Conservation (phyloP, 2,888 invertebrate species). For the Lepidonotus clava region DNA sequence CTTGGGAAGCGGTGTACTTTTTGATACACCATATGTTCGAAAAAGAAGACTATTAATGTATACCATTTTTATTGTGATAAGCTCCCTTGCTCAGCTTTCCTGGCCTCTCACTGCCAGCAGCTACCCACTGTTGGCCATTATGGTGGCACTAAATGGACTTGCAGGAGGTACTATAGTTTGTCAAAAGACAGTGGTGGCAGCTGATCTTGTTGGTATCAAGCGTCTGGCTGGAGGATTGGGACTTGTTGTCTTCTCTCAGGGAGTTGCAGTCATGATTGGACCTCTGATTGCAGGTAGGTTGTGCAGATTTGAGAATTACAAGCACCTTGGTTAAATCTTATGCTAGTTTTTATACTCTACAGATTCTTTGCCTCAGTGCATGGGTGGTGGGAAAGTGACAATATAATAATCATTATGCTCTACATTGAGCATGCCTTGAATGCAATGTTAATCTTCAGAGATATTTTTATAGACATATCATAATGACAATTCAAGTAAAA, state of each 20-base stretch:
- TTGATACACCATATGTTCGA: not conserved
- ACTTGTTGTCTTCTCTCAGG: conserved; percentile 69
- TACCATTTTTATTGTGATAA: not conserved
- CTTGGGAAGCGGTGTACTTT: not conserved
- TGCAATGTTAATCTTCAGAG: not conserved
- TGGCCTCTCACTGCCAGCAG: not conserved
- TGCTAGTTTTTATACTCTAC: not conserved
- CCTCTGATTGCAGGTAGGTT: conserved; percentile 72
- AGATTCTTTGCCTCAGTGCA: not conserved
- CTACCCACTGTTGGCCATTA: conserved; percentile 60
- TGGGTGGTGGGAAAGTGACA: not conserved
- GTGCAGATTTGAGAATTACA: too few species aligned
- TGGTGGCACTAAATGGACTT: conserved; percentile 65
- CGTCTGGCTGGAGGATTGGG: conserved; percentile 70
- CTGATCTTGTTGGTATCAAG: conserved; percentile 69
- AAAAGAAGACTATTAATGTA: not conserved
- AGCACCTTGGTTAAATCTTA: too few species aligned
- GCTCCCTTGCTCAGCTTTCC: not conserved
- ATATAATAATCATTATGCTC: not conserved
- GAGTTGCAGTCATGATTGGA: conserved; percentile 70
- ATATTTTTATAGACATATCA: not conserved
- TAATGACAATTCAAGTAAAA: not conserved
- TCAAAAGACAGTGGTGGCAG: conserved; percentile 69
- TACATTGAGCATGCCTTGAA: not conserved
- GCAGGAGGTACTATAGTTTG: conserved; percentile 67